Conservation (phyloP, 2,113 vertebrate genomes). For the Galemys pyrenaicus region DNA sequence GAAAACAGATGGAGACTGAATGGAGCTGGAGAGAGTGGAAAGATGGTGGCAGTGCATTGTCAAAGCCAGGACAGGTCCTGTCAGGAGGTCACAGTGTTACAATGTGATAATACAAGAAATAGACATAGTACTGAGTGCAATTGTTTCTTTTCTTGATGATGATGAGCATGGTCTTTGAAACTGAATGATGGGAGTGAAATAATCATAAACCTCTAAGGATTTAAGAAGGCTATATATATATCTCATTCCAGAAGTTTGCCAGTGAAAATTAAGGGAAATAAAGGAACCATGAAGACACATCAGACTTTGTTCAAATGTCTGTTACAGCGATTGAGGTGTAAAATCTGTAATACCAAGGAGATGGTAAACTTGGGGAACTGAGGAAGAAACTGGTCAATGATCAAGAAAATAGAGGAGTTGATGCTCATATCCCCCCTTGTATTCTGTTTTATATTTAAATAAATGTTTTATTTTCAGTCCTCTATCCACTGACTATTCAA, state of each 20-base stretch:
- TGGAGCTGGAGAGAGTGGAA: not conserved
- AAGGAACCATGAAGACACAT: not conserved
- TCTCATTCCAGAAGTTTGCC: not conserved
- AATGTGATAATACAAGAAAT: not conserved
- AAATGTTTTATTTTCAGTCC: not conserved
- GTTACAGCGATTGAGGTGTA: not conserved
- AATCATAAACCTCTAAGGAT: not conserved
- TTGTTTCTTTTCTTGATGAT: not conserved
- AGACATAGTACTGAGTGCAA: not conserved
- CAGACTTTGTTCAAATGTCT: not conserved
- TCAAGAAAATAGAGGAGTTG: not conserved
- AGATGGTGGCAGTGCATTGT: not conserved
- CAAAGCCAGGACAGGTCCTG: not conserved
- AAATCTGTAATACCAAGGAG: not conserved
- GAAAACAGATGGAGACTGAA: not conserved
- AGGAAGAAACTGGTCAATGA: not conserved
- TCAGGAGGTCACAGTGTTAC: too few relatives aligned
- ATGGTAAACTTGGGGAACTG: not conserved
- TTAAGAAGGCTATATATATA: not conserved
- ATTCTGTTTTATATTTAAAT: not conserved
- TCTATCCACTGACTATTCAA: not conserved
- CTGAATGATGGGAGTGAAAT: not conserved
- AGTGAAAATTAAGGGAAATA: not conserved
- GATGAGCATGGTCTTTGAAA: not conserved
- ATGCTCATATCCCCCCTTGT: not conserved